phyloP scores from a whole-genome alignment of 2,888 invertebrate species.

The Chloromyia formosa region DNA sequence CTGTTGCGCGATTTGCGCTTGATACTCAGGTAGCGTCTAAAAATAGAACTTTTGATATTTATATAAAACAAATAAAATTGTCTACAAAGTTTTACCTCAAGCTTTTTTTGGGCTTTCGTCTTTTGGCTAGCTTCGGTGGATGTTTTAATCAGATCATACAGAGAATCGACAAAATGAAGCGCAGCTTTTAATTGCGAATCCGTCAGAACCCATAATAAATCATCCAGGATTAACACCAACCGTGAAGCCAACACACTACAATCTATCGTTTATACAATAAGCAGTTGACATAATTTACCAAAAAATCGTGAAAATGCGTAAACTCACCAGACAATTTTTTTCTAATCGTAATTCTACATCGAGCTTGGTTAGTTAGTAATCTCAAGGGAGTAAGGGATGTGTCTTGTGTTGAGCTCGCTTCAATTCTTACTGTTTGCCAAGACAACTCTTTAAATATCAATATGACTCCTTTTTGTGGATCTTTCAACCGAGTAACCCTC shows the following conservation, averaged over 20 bases:
- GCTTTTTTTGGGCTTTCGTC: conserved; percentile 84
- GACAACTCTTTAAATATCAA: conserved; percentile 96
- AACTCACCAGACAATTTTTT: conserved; percentile 84
- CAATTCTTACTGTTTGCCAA: conserved; percentile 97
- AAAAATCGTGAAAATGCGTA: conserved; percentile 28
- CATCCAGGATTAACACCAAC: conserved; percentile 91
- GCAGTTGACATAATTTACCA: conserved; percentile 18
- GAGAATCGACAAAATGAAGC: conserved; percentile 85
- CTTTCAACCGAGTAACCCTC: conserved; percentile 90
- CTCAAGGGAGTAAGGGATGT: conserved; percentile 85
- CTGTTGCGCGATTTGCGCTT: conserved; percentile 75
- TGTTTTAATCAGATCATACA: conserved; percentile 83
- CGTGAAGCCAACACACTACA: conserved; percentile 93
- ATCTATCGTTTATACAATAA: conserved; percentile 68
- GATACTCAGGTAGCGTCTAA: conserved; percentile 75
- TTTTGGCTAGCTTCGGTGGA: conserved; percentile 80
- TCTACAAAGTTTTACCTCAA: conserved; percentile 68
- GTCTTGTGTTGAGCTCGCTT: conserved; percentile 86
- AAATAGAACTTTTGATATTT: conserved; percentile 22
- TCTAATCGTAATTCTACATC: conserved; percentile 94
- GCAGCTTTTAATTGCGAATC: conserved; percentile 96
- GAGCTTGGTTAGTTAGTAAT: conserved; percentile 91
- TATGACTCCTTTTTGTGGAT: conserved; percentile 85
- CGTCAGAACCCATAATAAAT: conserved; percentile 95
- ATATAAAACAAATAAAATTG: conserved; percentile 34